Evolutionary conservation across 2,888 invertebrate species (phyloP).

Genomic region (Dyspetes luteomarginatus): DNA sequence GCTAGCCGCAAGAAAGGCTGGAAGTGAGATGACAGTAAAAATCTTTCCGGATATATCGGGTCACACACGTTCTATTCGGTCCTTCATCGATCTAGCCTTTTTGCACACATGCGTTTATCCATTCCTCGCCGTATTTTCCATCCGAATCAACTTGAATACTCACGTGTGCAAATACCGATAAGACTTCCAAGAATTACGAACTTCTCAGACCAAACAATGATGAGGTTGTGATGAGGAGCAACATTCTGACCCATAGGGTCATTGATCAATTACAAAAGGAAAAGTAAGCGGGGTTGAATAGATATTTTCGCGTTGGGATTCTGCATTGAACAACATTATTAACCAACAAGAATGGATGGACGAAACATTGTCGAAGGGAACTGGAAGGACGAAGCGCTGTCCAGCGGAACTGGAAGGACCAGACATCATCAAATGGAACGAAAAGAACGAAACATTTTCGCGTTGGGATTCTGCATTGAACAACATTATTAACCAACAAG

Average conservation of each 20-base stretch:
- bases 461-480: background rate
- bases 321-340: background rate
- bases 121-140: conserved; percentile 2
- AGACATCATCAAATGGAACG: too few species aligned
- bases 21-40: conserved; percentile 23
- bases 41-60: conserved; percentile 3
- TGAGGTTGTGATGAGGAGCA: background rate
- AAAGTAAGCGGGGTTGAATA: background rate
- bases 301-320: background rate
- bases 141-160: conserved; percentile 3
- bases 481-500: background rate
- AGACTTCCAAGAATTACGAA: conserved; percentile 35
- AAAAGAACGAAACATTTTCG: background rate
- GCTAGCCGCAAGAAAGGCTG: background rate
- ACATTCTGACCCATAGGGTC: background rate
- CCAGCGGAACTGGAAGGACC: too few species aligned
- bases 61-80: background rate
- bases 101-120: background rate
- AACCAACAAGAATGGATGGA: too few species aligned
- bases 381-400: too few species aligned
- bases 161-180: conserved; percentile 40
- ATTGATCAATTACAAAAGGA: background rate
- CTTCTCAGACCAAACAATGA: conserved; percentile 10
- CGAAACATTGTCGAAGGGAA: too few species aligned
- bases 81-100: conserved; percentile 15